Evolutionary conservation across 2,888 invertebrate species (phyloP), one percentile per base, ranked within the genome.

Genomic region (Habrosyne pyritoides): DNA sequence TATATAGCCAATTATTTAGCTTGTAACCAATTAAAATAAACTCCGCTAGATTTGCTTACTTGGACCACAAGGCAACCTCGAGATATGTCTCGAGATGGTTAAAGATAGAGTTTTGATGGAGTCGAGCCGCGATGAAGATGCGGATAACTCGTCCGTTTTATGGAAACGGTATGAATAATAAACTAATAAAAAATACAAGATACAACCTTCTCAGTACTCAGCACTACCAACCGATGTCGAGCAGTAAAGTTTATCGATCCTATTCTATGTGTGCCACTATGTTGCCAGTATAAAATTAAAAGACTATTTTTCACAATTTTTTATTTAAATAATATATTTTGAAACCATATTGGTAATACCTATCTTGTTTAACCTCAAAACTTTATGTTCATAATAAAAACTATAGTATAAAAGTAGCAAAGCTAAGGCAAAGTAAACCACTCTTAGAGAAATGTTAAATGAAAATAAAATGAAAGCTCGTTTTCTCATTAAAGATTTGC

Each of bases 401-500:
- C n/a, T n/a, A 10, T 10, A 30, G 4, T 28, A 2, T 12, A 30
- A 12, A 30, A 30, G 5, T 28, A 22, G 21, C 14, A 50, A 30
- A 21, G 8, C 18, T 30, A 50, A 18, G 12, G 28, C 21, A 61
- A 62, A 48, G 60, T 56, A 54, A 53, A 64, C 61, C 66, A 60
- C 63, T 61, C 52, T 61, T 66, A 69, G 53, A 57, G 60, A 60
- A 69, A 59, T 53, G 55, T 50, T 46, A 55, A 73, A 69, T 73
- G 69, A 79, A 75, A 79, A 75, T 69, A 83, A 81, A 77, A 75
- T 48, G 63, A 76, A 71, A 71, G 73, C 67, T 64, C 54, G 67
- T 74, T 81, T 86, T 83, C 86, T 84, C 84, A 85, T 86, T 87
- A 86, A 77, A 79, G 73, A 84, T 83, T 84, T 73, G 77, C 83